Conservation (phyloP, 2,888 invertebrate species). For the Brassicogethes aeneus region DNA sequence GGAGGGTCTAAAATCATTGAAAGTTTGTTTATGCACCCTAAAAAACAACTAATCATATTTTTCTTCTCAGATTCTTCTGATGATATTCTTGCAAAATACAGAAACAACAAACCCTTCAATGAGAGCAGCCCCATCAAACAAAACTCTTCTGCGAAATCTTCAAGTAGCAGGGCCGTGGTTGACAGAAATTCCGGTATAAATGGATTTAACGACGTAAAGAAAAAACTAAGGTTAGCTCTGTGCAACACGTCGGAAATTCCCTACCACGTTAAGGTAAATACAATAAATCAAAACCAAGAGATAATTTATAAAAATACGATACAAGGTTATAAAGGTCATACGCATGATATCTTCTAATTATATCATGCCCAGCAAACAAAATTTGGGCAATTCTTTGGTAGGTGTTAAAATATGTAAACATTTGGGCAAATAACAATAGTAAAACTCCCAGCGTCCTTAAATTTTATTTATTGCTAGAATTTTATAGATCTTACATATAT, state of each 20-base stretch:
- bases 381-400: too few species aligned
- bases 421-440: too few species aligned
- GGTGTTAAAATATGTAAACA: too few species aligned
- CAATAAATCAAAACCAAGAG: conserved; percentile 1
- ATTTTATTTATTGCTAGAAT: too few species aligned
- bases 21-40: neutral
- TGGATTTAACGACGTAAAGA: conserved; percentile 62
- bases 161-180: conserved; percentile 33
- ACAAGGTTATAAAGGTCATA: too few species aligned
- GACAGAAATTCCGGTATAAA: conserved; percentile 42
- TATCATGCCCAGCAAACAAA: too few species aligned
- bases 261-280: conserved; percentile 29
- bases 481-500: too few species aligned
- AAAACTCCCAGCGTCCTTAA: too few species aligned
- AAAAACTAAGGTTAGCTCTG: conserved; percentile 82
- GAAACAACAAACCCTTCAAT: conserved; percentile 38
- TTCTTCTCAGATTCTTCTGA: conserved; percentile 64
- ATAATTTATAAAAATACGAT: too few species aligned
- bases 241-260: conserved; percentile 74
- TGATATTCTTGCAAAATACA: conserved; percentile 91
- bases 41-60: neutral
- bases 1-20: too few species aligned
- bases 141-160: conserved; percentile 33
- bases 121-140: conserved; percentile 24
- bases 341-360: too few species aligned